A percentile compares a stretch with the other conserved stretches of the same genome.
Conservation (phyloP, 2,797 vertebrate species). For the Sciurus carolinensis region DNA sequence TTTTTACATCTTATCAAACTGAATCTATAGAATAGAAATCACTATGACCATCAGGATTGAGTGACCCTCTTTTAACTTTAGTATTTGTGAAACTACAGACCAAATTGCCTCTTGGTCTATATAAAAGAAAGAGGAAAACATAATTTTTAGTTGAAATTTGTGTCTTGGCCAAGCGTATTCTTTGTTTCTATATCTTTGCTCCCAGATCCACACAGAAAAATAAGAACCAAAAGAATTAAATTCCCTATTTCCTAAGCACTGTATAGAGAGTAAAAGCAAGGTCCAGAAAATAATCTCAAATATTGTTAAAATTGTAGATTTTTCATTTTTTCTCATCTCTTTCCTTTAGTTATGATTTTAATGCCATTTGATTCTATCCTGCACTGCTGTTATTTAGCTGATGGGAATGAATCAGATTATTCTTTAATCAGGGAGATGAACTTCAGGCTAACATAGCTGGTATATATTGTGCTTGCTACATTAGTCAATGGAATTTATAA, state of each 20-base stretch:
- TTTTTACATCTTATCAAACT: conserved; percentile 54
- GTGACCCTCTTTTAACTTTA: neutral
- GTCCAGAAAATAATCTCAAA: conserved; percentile 17
- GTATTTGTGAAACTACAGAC: neutral
- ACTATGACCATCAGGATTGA: neutral
- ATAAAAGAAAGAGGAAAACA: conserved; percentile 27
- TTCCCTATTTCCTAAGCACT: conserved; percentile 45
- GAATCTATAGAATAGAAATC: conserved; percentile 67
- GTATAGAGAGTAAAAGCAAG: neutral
- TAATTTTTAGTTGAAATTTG: neutral
- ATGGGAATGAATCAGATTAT: conserved; percentile 10
- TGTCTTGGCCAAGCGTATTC: neutral
- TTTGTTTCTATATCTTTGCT: neutral
- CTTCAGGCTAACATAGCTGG: conserved; percentile 20
- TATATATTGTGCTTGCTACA: conserved; percentile 14
- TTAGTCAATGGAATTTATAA: conserved; percentile 56
- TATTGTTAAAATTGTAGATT: conserved; percentile 44
- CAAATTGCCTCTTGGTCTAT: neutral
- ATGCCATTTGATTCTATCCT: conserved; percentile 69
- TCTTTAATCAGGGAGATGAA: conserved; percentile 57
- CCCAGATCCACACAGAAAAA: neutral
- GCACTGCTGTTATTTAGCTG: conserved; percentile 38
- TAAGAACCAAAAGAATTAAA: conserved; percentile 47
- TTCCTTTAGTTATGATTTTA: conserved; percentile 57
- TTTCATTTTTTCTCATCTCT: neutral